phyloP scores from a whole-genome alignment of 2,797 vertebrate species.

The Centroberyx gerrardi region DNA sequence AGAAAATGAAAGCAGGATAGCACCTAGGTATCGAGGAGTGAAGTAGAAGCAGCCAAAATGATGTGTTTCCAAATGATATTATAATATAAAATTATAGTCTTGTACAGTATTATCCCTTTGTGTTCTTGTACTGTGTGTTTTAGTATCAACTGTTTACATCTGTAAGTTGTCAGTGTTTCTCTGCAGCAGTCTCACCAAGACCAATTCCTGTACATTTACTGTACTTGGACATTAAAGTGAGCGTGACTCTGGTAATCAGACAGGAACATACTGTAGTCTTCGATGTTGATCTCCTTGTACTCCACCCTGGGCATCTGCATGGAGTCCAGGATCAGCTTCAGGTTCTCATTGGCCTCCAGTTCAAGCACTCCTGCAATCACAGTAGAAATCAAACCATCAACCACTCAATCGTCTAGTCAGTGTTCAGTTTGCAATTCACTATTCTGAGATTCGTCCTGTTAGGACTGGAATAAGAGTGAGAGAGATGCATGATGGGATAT shows the following conservation, averaged over 20 bases:
- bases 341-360: constrained; percentile 91
- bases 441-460: too few relatives aligned
- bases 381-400: not conserved
- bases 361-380: constrained; percentile 88
- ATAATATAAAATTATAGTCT: not conserved
- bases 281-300: constrained; percentile 88
- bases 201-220: not conserved
- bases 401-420: not conserved
- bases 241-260: not conserved
- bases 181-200: too few relatives aligned
- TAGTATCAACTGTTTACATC: too few relatives aligned
- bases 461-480: too few relatives aligned
- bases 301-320: constrained; percentile 95
- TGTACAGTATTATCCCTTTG: too few relatives aligned
- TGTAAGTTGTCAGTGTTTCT: too few relatives aligned
- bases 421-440: too few relatives aligned
- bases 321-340: constrained; percentile 85
- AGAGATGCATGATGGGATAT: too few relatives aligned
- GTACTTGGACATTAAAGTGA: not conserved
- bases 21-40: too few relatives aligned
- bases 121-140: too few relatives aligned
- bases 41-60: not conserved
- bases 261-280: constrained; percentile 92
- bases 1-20: too few relatives aligned
- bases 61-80: not conserved